A percentile compares a stretch with the other conserved stretches of the same genome.
Evolutionary conservation across 2,888 invertebrate species (phyloP).

Genomic region (Xanthia togata): DNA sequence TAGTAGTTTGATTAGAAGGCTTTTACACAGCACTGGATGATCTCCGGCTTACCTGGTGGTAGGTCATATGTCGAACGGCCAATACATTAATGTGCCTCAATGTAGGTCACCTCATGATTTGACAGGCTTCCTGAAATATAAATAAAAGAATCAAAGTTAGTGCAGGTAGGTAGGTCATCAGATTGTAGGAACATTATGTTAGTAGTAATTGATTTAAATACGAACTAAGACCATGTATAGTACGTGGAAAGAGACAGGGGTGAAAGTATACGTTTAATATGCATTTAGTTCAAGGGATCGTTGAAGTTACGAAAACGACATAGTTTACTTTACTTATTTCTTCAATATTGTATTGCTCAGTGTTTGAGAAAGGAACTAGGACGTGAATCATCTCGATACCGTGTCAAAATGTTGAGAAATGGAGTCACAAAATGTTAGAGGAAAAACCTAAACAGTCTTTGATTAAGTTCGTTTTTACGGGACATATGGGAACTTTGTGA

Average conservation of each 20-base stretch:
- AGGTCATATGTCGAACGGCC: background rate
- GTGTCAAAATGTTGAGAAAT: constrained; percentile 30
- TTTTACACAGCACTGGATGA: background rate
- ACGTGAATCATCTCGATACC: constrained; percentile 41
- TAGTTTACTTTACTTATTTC: constrained; percentile 8
- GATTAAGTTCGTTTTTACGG: background rate
- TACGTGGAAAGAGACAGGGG: background rate
- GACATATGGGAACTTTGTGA: background rate
- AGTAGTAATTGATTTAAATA: too few relatives aligned
- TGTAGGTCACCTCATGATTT: background rate
- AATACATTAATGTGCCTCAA: constrained; percentile 1
- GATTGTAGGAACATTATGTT: background rate
- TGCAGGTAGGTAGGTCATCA: background rate
- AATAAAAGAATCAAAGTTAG: background rate
- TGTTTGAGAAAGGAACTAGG: constrained; percentile 34
- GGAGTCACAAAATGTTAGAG: background rate
- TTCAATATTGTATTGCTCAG: constrained; percentile 10
- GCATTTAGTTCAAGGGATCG: constrained; percentile 30
- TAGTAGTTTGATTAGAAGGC: background rate
- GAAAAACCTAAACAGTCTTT: background rate
- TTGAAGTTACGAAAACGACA: constrained; percentile 26
- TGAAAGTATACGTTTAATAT: constrained; percentile 3
- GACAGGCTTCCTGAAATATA: constrained; percentile 14
- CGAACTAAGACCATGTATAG: background rate
- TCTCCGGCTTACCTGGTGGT: background rate